Percentiles rank a stretch among this genome's conserved stretches.
These are phyloP conservation scores for Philaenus spumarius DNA, from an alignment of 1,140 invertebrate genomes.

Conservation along the genomic window DNA sequence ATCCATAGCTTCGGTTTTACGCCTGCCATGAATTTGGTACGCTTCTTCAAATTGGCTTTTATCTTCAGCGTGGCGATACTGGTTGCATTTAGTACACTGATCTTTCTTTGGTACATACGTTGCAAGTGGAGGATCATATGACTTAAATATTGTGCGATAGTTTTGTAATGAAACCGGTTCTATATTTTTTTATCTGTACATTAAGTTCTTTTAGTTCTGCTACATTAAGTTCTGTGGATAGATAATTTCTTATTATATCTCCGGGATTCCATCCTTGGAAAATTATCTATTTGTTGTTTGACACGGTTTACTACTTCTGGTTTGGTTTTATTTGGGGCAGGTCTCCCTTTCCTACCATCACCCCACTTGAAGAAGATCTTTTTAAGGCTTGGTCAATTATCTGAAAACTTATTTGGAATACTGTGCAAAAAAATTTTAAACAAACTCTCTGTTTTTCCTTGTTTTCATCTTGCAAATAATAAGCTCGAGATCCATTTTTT, in stretches of 20 bases:
- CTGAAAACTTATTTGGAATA: constrained; percentile 17
- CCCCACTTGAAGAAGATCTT: constrained; percentile 13
- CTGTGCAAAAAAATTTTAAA: constrained; percentile 12
- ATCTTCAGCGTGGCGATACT: constrained; percentile 6
- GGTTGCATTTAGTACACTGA: constrained; percentile 12
- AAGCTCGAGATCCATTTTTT: constrained; percentile 6
- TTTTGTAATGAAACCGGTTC: neutral
- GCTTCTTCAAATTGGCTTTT: constrained; percentile 9
- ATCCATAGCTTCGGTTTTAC: constrained; percentile 13
- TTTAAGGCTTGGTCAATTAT: constrained; percentile 11
- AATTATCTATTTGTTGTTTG: constrained; percentile 13
- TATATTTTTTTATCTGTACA: constrained; percentile 2
- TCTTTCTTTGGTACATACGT: constrained; percentile 12
- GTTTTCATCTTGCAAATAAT: constrained; percentile 1
- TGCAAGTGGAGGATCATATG: constrained; percentile 13
- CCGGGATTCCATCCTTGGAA: constrained; percentile 11
- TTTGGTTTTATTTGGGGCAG: constrained; percentile 9
- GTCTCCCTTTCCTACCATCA: constrained; percentile 11
- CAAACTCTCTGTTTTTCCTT: constrained; percentile 15
- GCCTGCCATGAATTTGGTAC: neutral
- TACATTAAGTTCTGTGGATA: constrained; percentile 11
- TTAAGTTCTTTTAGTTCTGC: constrained; percentile 15
- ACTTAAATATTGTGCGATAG: constrained; percentile 12
- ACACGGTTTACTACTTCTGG: constrained; percentile 7
- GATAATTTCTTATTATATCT: constrained; percentile 7